Percentiles rank a stretch among this genome's conserved stretches.
phyloP scores from a whole-genome alignment of 2,113 vertebrate genomes.

The Trogon melanurus region DNA sequence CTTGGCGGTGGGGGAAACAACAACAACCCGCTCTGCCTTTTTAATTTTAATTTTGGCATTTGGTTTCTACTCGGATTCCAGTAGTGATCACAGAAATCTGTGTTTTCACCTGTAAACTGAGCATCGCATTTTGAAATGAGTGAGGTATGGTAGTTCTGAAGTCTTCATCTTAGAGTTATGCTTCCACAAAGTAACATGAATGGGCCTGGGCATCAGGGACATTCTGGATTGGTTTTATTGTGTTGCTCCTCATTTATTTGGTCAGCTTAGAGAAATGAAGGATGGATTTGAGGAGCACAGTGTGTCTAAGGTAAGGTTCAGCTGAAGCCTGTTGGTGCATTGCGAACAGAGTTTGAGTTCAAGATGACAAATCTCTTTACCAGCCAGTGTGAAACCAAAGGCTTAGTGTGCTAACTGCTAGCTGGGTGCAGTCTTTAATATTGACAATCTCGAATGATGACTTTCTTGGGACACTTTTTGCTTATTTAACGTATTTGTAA shows the following conservation, averaged over 20 bases:
- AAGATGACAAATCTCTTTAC: background rate
- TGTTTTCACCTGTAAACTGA: background rate
- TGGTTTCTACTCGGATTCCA: background rate
- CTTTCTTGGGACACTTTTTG: background rate
- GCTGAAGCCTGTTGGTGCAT: background rate
- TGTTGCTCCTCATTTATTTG: background rate
- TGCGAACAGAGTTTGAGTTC: background rate
- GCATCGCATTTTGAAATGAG: background rate
- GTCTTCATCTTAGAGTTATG: background rate
- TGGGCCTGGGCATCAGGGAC: background rate
- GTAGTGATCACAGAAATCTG: background rate
- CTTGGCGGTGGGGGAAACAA: background rate
- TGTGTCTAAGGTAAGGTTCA: background rate
- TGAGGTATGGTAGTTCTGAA: background rate
- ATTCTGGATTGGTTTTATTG: background rate
- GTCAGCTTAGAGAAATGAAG: background rate
- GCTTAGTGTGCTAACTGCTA: background rate
- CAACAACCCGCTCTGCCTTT: background rate
- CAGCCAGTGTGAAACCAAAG: background rate
- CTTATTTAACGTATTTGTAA: background rate
- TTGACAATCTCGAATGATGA: background rate
- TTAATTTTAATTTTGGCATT: background rate
- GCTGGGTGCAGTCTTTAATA: background rate
- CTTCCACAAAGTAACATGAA: background rate
- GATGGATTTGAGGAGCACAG: background rate